Evolutionary conservation across 2,113 vertebrate genomes (phyloP), one percentile per base, ranked within the genome.

Genomic region (Prunella himalayana): DNA sequence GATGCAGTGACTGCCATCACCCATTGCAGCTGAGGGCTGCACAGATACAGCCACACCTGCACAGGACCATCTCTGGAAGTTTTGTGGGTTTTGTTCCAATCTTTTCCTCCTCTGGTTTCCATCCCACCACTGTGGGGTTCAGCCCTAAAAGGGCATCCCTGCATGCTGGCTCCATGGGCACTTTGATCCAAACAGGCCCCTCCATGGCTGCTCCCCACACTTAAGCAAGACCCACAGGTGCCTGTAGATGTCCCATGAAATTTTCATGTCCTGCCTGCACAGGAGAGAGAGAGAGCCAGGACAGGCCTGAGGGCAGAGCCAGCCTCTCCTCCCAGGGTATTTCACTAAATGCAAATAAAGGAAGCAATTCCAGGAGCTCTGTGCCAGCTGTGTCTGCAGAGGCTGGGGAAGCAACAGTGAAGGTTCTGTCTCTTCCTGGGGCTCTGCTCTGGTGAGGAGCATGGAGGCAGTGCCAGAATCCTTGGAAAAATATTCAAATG

Each of bases 211-310:
- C 72, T 80, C n/a, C 28, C 61, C 51, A 42, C 1, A 47, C 57
- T 15, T 7, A 0, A 71, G 24, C 0, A 7, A 25, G 27, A 75
- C 15, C 37, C 50, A n/a, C 30, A 20, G 0, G 0, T 7, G 10
- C 21, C 56, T 47, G 24, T 7, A 27, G 51, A 13, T 61, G 23
- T 59, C 68, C 51, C 16, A 5, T 7, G 27, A n/a, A 20, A 0
- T 2, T 82, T 66, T 28, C 50, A 31, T 1, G 2, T 41, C 68
- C 42, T 65, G 33, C 25, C 47, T 78, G 44, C 22, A 9, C 4
- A 0, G 1, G 7, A 10, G 14, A 53, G n/a, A 41, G 39, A 25
- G 24, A 0, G 8, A 82, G 17, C 8, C 81, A 86, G 63, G 33
- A 33, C 35, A 76, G 61, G n/a, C 71, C 84, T 41, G 49, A 60